A percentile compares a stretch with the other conserved stretches of the same genome.
phyloP scores from a whole-genome alignment of 2,113 vertebrate species.

The Cromileptes altivelis region DNA sequence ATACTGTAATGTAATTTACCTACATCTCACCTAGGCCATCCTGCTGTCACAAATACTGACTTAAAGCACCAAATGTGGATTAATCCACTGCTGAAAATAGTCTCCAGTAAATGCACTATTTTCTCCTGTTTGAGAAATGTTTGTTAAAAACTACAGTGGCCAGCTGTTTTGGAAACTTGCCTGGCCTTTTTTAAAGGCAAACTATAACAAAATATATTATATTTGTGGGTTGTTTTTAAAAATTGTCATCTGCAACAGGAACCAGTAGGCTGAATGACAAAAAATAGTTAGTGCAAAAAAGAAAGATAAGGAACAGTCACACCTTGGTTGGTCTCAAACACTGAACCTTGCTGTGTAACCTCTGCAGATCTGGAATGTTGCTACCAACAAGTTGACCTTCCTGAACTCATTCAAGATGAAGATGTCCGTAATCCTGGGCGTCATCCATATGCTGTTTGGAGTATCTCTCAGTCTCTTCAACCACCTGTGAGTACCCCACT shows the following conservation, averaged over 20 bases:
- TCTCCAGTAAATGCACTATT: not conserved
- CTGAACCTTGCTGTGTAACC: not conserved
- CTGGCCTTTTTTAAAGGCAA: not conserved
- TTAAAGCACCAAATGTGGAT: not conserved
- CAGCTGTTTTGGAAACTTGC: not conserved
- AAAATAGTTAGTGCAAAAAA: not conserved
- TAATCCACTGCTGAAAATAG: not conserved
- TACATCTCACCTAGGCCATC: not conserved
- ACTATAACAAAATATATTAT: not conserved
- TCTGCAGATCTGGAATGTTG: slow-evolving; percentile 95
- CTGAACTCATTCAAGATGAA: slow-evolving; percentile 99
- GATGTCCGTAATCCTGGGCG: slow-evolving; percentile 97
- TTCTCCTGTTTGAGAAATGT: not conserved
- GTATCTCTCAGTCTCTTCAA: slow-evolving; percentile 94
- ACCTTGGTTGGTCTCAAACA: not conserved
- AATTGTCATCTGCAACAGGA: not conserved
- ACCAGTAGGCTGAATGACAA: not conserved
- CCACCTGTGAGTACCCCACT: slow-evolving; percentile 87
- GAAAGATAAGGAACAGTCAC: not conserved
- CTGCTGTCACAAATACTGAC: not conserved
- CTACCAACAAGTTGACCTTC: slow-evolving; percentile 96
- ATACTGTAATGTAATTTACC: too few species aligned
- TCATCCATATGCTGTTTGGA: slow-evolving; percentile 97
- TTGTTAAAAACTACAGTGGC: not conserved
- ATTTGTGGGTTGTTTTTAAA: not conserved